Percentiles rank a stretch among this genome's conserved stretches.
Evolutionary conservation across 2,888 invertebrate genomes (phyloP).

Genomic region (Encarsia formosa): DNA sequence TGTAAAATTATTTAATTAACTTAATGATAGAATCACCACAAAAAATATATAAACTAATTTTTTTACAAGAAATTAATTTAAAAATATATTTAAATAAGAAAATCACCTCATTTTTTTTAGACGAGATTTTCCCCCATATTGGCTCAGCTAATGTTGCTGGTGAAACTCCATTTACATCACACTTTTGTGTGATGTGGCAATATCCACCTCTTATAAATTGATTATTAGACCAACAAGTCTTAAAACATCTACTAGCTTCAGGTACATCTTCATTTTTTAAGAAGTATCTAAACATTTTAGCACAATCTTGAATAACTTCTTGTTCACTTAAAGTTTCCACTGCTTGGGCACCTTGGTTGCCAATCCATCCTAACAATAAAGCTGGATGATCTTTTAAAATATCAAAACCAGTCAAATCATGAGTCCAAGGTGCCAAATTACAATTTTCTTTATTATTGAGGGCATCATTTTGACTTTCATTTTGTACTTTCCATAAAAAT

Average conservation of each 20-base stretch:
- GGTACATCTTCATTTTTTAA: conserved; percentile 53
- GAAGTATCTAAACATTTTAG: conserved; percentile 55
- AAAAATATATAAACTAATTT: background rate
- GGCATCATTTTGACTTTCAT: conserved; percentile 19
- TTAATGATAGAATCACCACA: too few relatives aligned
- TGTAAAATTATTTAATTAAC: too few relatives aligned
- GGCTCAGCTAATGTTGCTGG: conserved; percentile 51
- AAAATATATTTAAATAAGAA: too few relatives aligned
- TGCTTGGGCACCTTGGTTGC: conserved; percentile 58
- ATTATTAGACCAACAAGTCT: conserved; percentile 59
- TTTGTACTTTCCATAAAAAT: conserved; percentile 53
- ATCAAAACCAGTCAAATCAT: conserved; percentile 64
- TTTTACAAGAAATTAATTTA: conserved; percentile 1
- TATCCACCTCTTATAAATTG: conserved; percentile 59
- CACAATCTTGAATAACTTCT: conserved; percentile 55
- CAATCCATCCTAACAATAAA: conserved; percentile 64
- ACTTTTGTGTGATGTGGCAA: conserved; percentile 56
- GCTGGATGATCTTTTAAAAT: conserved; percentile 52
- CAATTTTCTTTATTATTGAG: conserved; percentile 29
- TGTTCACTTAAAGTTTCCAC: conserved; percentile 56
- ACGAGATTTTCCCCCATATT: conserved; percentile 41
- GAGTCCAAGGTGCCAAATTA: conserved; percentile 54
- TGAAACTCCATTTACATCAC: conserved; percentile 50
- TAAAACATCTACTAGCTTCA: conserved; percentile 49
- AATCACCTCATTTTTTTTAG: conserved; percentile 32